Base-by-base conservation (phyloP, 1,140 invertebrate species). In the Chelonus insularis region DNA sequence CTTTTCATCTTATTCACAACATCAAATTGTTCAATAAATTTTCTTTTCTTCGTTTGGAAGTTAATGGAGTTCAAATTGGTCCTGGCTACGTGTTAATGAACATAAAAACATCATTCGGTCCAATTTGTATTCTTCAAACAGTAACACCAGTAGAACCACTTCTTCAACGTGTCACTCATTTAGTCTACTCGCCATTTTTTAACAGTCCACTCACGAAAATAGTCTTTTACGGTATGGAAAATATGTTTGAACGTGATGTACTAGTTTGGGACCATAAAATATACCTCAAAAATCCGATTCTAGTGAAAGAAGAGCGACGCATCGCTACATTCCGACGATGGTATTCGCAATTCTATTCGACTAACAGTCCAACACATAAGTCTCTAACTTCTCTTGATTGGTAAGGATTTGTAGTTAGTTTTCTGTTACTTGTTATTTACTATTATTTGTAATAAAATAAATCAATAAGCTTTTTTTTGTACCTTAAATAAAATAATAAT, bases 251-350 rank as follows among this genome's bases (percentile, higher is more conserved):
- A 73, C 83, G 94, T 2, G 95, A 97, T 71, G 87, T 96, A 0
- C 84, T 85, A 57, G 87, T 96, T 4, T 97, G 95, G 95, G 95
- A 95, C 71, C 88, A 90, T 78, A 96, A 96, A 72, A 85, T 83
- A 36, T 95, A 88, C 73, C 75, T 88, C 0, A 84, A 83, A 43
- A 85, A 86, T 21, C 94, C 94, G 0, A 64, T 88, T 0, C 80
- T 94, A 23, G 88, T 92, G 1, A 87, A 86, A 63, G 89, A 94
- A 67, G 94, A 96, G 71, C 82, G 83, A 14, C 79, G 86, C 0
- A 88, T 96, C 0, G 80, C 83, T 1, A 82, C 84, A 11, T 94
- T 91, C 73, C 81, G 94, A 4, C 79, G 86, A 18, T 97, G 94
- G 94, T 96, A 87, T 74, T 84, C 84, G 0, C 94, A 96, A 74